Evolutionary conservation across 2,888 invertebrate species (phyloP), one percentile per base, ranked within the genome.

Genomic region (Calliscelio sp.): DNA sequence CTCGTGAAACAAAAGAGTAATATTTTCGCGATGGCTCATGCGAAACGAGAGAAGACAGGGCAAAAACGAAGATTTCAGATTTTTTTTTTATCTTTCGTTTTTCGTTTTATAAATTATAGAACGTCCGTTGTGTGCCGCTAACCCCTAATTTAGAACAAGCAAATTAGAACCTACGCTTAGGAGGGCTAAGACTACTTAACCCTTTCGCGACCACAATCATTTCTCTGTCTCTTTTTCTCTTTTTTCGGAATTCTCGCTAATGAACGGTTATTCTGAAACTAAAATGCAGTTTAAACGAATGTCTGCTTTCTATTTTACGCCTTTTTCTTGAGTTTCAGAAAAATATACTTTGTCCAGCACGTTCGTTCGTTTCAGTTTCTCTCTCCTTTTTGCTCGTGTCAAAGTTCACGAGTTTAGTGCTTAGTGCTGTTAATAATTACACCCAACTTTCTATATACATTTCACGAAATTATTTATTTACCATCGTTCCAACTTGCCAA

Each of bases 111-210:
- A 73, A 66, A 80, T 79, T 79, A 73, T 73, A 66, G 59, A 80
- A 80, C 66, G 70, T 70, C 63, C 79, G 79, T 16, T 16, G 59
- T 6, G 63, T 6, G 14, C 51, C 18, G 73, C 73, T 53, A 74
- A 81, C 81, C 81, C 41, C 75, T 68, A 81, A 81, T 75, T 81
- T 81, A 49, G 74, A 73, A 63, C 74, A 68, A 74, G 68, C 74
- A 81, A 81, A 81, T 81, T 81, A 75, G 81, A 70, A 63, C 55
- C 68, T 73, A 28, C 53, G 68, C 70, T 70, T 75, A 75, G 74
- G 11, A 75, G 75, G 81, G 74, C 63, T 74, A 74, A 81, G 59
- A 80, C 80, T 81, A 70, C 74, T 74, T 81, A 74, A 81, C 81
- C 81, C 81, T 66, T 74, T 81, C 66, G 68, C 68, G 81, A 68